A percentile compares a stretch with the other conserved stretches of the same genome.
phyloP scores from a whole-genome alignment of 2,113 vertebrate species.

The Notothenia coriiceps region DNA sequence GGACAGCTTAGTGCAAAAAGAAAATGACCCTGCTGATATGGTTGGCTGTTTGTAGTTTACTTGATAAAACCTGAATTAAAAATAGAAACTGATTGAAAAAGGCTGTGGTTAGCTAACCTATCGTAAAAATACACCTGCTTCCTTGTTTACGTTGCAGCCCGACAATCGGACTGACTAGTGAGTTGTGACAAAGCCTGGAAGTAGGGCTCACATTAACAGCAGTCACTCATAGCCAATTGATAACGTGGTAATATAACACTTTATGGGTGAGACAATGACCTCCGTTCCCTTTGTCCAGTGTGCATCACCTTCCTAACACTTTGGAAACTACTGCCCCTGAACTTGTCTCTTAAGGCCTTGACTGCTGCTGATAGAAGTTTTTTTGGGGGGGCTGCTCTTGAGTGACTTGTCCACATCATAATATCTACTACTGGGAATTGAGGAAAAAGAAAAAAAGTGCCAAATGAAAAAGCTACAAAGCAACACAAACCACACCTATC shows the following conservation, averaged over 20 bases:
- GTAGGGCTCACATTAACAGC: slow-evolving; percentile 19
- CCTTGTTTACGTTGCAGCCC: slow-evolving; percentile 45
- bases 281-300: slow-evolving; percentile 23
- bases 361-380: neutral
- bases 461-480: slow-evolving; percentile 41
- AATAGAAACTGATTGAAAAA: slow-evolving; percentile 47
- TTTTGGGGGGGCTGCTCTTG: slow-evolving; percentile 30
- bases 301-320: slow-evolving; percentile 12
- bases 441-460: slow-evolving; percentile 39
- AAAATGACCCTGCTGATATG: slow-evolving; percentile 37
- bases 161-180: slow-evolving; percentile 9
- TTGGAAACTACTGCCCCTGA: slow-evolving; percentile 15
- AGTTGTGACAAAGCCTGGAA: slow-evolving; percentile 43
- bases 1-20: slow-evolving; percentile 2
- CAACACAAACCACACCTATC: slow-evolving; percentile 64
- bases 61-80: slow-evolving; percentile 71
- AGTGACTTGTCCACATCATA: slow-evolving; percentile 43
- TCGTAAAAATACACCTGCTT: slow-evolving; percentile 67
- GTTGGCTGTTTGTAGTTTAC: slow-evolving; percentile 27
- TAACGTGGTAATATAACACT: slow-evolving; percentile 31
- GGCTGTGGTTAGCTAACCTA: slow-evolving; percentile 22
- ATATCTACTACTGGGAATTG: slow-evolving; percentile 15
- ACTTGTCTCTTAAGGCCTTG: slow-evolving; percentile 34
- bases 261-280: slow-evolving; percentile 24
- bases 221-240: slow-evolving; percentile 14